Conservation (phyloP, 2,797 vertebrate species). For the Austrolebias charrua region DNA sequence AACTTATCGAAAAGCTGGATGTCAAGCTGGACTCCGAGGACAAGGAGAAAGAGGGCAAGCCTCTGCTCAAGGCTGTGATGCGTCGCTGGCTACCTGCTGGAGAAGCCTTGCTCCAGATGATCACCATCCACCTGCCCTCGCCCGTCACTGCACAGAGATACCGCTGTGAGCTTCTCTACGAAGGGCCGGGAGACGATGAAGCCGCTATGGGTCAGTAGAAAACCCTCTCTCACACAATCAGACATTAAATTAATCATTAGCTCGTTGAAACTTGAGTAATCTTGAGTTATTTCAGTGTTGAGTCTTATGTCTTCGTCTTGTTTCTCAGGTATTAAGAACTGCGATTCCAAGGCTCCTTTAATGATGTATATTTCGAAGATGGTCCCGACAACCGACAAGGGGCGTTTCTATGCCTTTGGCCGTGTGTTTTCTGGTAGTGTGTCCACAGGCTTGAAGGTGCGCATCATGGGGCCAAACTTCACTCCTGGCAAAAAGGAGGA, state of each 20-base stretch:
- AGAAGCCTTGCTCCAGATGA: constrained; percentile 95
- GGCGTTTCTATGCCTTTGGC: constrained; percentile 94
- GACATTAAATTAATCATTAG: background rate
- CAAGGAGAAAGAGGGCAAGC: constrained; percentile 93
- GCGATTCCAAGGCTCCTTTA: constrained; percentile 91
- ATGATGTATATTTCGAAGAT: constrained; percentile 99
- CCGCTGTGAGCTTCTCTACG: constrained; percentile 94
- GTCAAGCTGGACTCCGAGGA: constrained; percentile 91
- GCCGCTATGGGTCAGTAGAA: constrained; percentile 88
- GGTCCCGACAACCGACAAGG: constrained; percentile 95
- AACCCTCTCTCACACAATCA: background rate
- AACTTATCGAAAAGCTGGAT: constrained; percentile 90
- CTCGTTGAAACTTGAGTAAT: background rate
- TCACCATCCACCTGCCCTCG: constrained; percentile 95
- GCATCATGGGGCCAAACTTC: constrained; percentile 98
- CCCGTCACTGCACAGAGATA: constrained; percentile 94
- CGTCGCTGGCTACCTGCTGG: constrained; percentile 94
- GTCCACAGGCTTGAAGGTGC: constrained; percentile 91
- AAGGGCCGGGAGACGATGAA: constrained; percentile 92
- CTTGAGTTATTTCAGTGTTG: background rate
- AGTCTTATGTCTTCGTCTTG: constrained; percentile 7
- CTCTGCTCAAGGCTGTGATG: constrained; percentile 94
- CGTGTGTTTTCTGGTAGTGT: constrained; percentile 93
- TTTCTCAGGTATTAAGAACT: constrained; percentile 90
- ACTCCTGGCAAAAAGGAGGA: constrained; percentile 95